Percentiles rank a stretch among this genome's conserved stretches.
Conservation (phyloP, 2,797 vertebrate species). For the Chelon labrosus region DNA sequence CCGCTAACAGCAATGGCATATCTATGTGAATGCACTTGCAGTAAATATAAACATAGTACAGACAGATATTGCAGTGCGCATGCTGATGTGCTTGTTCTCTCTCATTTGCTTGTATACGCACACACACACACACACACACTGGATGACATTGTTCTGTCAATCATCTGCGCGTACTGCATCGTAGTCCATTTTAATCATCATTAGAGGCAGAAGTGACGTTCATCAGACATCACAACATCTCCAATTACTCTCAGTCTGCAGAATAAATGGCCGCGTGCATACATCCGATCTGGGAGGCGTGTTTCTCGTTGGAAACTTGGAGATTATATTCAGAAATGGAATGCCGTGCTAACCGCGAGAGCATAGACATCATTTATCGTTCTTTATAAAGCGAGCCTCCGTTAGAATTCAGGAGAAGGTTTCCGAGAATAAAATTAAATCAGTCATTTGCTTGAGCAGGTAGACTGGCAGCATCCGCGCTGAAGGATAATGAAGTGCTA, state of each 20-base stretch:
- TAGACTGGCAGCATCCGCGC: background rate
- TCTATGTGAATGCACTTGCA: background rate
- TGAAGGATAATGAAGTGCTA: no score
- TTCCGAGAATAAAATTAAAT: slow-evolving; percentile 21
- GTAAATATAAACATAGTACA: slow-evolving; percentile 1
- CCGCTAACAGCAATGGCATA: slow-evolving; percentile 7
- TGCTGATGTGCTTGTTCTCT: background rate
- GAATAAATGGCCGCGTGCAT: slow-evolving; percentile 47
- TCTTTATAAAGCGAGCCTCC: background rate
- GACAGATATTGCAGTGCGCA: background rate
- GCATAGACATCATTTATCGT: background rate
- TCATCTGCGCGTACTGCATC: slow-evolving; percentile 47
- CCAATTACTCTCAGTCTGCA: slow-evolving; percentile 57
- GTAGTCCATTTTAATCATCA: slow-evolving; percentile 63
- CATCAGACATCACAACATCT: slow-evolving; percentile 61
- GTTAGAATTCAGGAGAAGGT: slow-evolving; percentile 11
- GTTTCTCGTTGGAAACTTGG: slow-evolving; percentile 27
- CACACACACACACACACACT: slow-evolving; percentile 15
- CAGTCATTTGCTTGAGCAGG: slow-evolving; percentile 10
- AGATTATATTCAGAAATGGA: slow-evolving; percentile 20
- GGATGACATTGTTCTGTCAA: slow-evolving; percentile 74
- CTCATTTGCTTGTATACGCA: background rate
- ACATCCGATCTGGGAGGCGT: slow-evolving; percentile 32
- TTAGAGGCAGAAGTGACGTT: slow-evolving; percentile 50
- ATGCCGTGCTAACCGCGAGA: slow-evolving; percentile 5